A percentile compares a stretch with the other conserved stretches of the same genome.
Conservation (phyloP, 2,888 invertebrate genomes). For the Pandemis heparana region DNA sequence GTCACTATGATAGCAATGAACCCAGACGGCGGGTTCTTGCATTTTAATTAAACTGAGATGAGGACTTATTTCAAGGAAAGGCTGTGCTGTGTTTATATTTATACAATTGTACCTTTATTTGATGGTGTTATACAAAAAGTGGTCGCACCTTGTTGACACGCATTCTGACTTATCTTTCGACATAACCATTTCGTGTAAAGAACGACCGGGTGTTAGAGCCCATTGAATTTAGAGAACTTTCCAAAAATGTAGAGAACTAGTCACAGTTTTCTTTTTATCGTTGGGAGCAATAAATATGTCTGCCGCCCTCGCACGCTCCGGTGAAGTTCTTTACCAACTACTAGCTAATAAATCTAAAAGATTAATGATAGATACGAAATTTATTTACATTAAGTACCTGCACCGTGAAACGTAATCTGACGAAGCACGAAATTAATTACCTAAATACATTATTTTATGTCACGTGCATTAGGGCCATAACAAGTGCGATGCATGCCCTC, state of each 20-base stretch:
- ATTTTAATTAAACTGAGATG: constrained; percentile 73
- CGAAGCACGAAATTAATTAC: constrained; percentile 75
- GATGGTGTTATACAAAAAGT: constrained; percentile 47
- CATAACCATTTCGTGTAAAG: constrained; percentile 57
- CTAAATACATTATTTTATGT: constrained; percentile 64
- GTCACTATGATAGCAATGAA: constrained; percentile 73
- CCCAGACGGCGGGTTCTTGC: constrained; percentile 57
- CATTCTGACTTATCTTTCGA: constrained; percentile 66
- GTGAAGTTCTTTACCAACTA: constrained; percentile 68
- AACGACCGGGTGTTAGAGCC: constrained; percentile 55
- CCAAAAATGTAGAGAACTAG: constrained; percentile 68
- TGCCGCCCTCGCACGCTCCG: constrained; percentile 69
- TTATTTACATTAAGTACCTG: constrained; percentile 77
- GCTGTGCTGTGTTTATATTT: constrained; percentile 7
- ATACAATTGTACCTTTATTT: constrained; percentile 28
- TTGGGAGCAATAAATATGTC: constrained; percentile 75
- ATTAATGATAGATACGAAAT: constrained; percentile 80
- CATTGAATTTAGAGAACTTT: constrained; percentile 58
- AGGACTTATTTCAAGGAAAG: constrained; percentile 48
- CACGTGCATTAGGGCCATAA: constrained; percentile 45
- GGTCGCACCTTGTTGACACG: constrained; percentile 57
- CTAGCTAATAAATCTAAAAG: constrained; percentile 77
- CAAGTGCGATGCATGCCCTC: not conserved
- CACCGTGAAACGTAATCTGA: constrained; percentile 76
- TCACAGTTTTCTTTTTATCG: constrained; percentile 72